phyloP scores from a whole-genome alignment of 2,113 vertebrate species.

The Cyanistes caeruleus region DNA sequence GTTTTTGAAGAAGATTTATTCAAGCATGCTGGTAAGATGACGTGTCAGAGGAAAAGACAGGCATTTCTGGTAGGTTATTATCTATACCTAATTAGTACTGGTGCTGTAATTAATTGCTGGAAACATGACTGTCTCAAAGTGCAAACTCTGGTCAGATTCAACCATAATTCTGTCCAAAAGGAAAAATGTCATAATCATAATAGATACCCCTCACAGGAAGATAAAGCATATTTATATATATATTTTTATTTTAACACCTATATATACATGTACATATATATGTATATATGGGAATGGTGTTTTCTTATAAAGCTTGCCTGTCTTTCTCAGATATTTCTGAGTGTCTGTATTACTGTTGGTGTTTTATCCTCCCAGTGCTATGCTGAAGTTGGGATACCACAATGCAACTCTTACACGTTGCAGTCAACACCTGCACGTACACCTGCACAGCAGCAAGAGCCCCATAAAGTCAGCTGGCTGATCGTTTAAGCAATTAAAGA shows the following conservation, averaged over 20 bases:
- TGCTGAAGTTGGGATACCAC: not conserved
- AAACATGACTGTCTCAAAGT: not conserved
- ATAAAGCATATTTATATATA: not conserved
- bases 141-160: not conserved
- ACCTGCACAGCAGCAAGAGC: slow-evolving; percentile 43
- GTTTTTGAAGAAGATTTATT: not conserved
- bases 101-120: not conserved
- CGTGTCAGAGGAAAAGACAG: not conserved
- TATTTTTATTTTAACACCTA: too few species aligned
- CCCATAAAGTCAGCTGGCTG: slow-evolving; percentile 35
- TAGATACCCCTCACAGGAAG: not conserved
- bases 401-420: not conserved
- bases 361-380: not conserved
- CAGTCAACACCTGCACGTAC: slow-evolving; percentile 38
- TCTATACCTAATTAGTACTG: not conserved
- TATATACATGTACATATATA: not conserved
- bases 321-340: not conserved
- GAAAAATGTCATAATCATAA: not conserved
- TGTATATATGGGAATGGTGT: too few species aligned
- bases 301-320: not conserved
- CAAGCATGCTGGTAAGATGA: not conserved
- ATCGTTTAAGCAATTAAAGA: slow-evolving; percentile 76
- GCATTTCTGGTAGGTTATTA: not conserved
- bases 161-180: not conserved
- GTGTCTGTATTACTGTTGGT: not conserved